Evolutionary conservation across 2,888 invertebrate genomes (phyloP).

Genomic region (Drosophila stalkeri): DNA sequence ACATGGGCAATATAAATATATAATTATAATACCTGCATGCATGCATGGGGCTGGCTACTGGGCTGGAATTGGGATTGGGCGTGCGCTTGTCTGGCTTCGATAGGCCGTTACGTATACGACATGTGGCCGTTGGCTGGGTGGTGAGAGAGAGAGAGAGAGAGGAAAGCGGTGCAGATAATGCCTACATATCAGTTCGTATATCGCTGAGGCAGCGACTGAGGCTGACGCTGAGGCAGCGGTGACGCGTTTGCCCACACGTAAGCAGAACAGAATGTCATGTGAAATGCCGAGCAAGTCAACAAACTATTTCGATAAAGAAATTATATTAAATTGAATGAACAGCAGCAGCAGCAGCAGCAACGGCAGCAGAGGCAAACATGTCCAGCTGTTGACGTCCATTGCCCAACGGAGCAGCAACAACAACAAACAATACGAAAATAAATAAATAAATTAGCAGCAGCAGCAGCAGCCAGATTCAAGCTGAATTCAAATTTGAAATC

Average conservation of each 20-base stretch:
- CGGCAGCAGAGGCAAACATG: slow-evolving; percentile 45
- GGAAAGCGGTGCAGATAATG: neutral
- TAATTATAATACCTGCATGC: slow-evolving; percentile 34
- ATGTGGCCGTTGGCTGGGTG: neutral
- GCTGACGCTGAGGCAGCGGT: slow-evolving; percentile 8
- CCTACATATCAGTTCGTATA: slow-evolving; percentile 6
- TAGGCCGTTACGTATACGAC: slow-evolving; percentile 18
- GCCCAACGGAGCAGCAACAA: slow-evolving; percentile 34
- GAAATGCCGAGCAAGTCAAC: slow-evolving; percentile 49
- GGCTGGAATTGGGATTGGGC: slow-evolving; percentile 6
- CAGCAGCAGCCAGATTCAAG: slow-evolving; percentile 36
- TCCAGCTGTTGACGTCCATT: slow-evolving; percentile 77
- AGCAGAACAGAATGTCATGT: slow-evolving; percentile 53
- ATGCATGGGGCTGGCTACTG: neutral
- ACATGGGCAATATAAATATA: slow-evolving; percentile 51
- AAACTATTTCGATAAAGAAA: slow-evolving; percentile 73
- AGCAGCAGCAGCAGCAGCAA: slow-evolving; percentile 2
- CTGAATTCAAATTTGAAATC: slow-evolving; percentile 44
- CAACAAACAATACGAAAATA: slow-evolving; percentile 65
- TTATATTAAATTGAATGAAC: slow-evolving; percentile 62
- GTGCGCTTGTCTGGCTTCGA: slow-evolving; percentile 52
- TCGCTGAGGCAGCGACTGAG: neutral
- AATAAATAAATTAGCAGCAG: slow-evolving; percentile 65
- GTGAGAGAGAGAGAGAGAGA: neutral
- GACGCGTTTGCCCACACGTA: slow-evolving; percentile 57